Conservation (phyloP, 53 echinoderm and acorn worm species). For the Astropecten irregularis region DNA sequence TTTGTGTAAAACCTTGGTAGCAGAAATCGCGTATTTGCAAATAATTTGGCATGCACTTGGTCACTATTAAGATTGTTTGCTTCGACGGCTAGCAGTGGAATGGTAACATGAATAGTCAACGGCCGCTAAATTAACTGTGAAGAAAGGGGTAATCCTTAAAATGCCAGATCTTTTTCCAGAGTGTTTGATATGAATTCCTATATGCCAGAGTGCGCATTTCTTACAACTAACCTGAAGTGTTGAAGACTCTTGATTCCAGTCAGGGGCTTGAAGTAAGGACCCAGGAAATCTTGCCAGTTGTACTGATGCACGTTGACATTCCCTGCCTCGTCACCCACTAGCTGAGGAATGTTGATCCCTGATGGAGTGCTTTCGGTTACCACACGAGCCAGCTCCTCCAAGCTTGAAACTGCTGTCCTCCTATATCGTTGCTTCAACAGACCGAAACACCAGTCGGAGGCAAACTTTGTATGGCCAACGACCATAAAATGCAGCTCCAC, state of each 20-base stretch:
- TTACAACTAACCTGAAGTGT: constrained; percentile 23
- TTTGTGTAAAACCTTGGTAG: no score
- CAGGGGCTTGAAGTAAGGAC: constrained; percentile 35
- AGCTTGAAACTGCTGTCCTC: not conserved
- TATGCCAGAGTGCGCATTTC: no score
- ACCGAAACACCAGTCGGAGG: constrained; percentile 29
- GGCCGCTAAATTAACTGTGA: no score
- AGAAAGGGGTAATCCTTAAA: no score
- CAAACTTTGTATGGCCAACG: constrained; percentile 57
- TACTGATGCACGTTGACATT: constrained; percentile 18
- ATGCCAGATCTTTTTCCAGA: no score
- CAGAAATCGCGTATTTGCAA: no score
- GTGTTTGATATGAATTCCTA: no score
- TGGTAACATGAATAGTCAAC: no score
- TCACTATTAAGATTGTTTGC: no score
- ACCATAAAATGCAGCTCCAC: constrained; percentile 47
- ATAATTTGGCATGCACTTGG: no score
- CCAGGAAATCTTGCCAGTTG: constrained; percentile 58
- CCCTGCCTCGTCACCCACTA: constrained; percentile 33
- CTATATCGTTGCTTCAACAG: constrained; percentile 15
- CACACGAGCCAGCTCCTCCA: constrained; percentile 25
- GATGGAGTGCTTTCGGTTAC: not conserved
- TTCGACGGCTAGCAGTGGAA: no score
- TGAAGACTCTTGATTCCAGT: constrained; percentile 36
- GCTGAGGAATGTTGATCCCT: constrained; percentile 36